Base-by-base conservation (phyloP, 1,140 invertebrate species). In the Sitobion miscanthi region DNA sequence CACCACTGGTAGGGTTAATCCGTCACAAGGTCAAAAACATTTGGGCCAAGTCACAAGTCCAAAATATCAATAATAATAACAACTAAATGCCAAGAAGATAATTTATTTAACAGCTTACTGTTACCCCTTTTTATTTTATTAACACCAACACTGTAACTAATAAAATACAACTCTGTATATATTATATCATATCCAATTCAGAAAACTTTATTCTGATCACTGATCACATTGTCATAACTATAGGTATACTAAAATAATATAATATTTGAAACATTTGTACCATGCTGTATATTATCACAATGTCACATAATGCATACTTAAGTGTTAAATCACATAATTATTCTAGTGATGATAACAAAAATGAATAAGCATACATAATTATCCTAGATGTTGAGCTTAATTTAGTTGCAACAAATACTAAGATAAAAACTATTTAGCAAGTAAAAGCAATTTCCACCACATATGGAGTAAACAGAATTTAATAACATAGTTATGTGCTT, bases 41-140 rank as follows among this genome's bases (percentile, higher is more conserved):
- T 45, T 69, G 45, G 38, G 54, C 23, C 21, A 90, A 69, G 57
- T 69, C 25, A 42, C n/a, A 69, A 69, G 45, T 88, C 20, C 21
- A 86, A 85, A 38, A 86, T 20, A 87, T 88, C 21, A 88, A 88
- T 21, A 88, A 88, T 8, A 88, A 88, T 52, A 35, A 23, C 30
- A 77, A 35, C 57, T 11, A 21, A 23, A 4, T 30, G 17, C 11
- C 30, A 17, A 77, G 30, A 6, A n/a, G 62, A 69, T 69, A 5
- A 69, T 4, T 69, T 14, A 69, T 69, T 69, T 14, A 69, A 77
- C n/a, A n/a, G 62, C 4, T 77, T 77, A 77, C 5, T 77, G 62
- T 77, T 17, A n/a, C 62, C 62, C 62, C 17, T n/a, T 77, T 77
- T 77, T 77, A 35, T 77, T n/a, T 77, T 35, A 77, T 77, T 77